Percentiles rank a stretch among this genome's conserved stretches.
These are phyloP conservation scores for Drosophila cardini DNA, from an alignment of 1,140 invertebrate species.

Conservation along the genomic window DNA sequence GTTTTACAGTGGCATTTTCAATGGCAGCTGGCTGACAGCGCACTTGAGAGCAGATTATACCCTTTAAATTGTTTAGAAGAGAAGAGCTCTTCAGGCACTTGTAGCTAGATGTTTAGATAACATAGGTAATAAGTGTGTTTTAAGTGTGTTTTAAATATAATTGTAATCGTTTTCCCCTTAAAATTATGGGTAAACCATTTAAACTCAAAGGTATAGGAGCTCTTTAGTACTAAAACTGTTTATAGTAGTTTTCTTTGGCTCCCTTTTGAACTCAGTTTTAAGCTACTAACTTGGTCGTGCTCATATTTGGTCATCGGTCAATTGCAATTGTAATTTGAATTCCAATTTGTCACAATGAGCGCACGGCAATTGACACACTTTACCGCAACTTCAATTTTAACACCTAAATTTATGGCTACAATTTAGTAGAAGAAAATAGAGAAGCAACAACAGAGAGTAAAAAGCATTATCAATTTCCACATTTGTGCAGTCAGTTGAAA, in stretches of 20 bases:
- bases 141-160: no score
- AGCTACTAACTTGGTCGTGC: not conserved
- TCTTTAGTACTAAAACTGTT: no score
- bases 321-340: conserved; percentile 48
- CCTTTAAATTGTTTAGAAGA: not conserved
- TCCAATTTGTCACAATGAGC: conserved; percentile 46
- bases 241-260: not conserved
- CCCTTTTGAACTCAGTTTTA: not conserved
- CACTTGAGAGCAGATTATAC: conserved; percentile 36
- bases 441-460: conserved; percentile 2
- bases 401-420: conserved; percentile 60
- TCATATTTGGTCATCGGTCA: conserved; percentile 11
- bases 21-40: conserved; percentile 2
- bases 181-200: not conserved
- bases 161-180: no score
- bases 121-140: no score
- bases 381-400: conserved; percentile 38
- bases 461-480: conserved; percentile 46
- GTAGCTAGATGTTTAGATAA: not conserved
- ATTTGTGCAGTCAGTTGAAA: conserved; percentile 42
- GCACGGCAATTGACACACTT: conserved; percentile 65
- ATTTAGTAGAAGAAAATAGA: conserved; percentile 1
- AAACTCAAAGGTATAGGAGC: not conserved
- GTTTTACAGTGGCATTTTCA: conserved; percentile 32
- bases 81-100: conserved; percentile 14